A percentile compares a stretch with the other conserved stretches of the same genome.
Conservation (phyloP, 2,888 invertebrate species). For the Petrolisthes manimaculis region DNA sequence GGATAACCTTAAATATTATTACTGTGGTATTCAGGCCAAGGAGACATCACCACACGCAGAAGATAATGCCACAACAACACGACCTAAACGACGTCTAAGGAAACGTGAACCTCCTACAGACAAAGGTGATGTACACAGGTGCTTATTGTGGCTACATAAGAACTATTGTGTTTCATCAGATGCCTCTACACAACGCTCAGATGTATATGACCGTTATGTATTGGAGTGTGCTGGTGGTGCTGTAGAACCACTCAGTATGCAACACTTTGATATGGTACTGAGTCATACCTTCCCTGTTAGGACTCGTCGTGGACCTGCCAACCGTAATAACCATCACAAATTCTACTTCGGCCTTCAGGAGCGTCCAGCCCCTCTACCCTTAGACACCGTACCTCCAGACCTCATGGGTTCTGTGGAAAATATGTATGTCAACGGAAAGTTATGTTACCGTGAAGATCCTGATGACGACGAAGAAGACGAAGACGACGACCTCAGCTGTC, state of each 20-base stretch:
- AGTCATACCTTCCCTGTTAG: slow-evolving; percentile 52
- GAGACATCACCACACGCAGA: slow-evolving; percentile 57
- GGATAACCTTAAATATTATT: slow-evolving; percentile 65
- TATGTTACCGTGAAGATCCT: slow-evolving; percentile 52
- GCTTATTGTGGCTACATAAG: slow-evolving; percentile 60
- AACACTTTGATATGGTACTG: slow-evolving; percentile 59
- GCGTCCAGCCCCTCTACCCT: slow-evolving; percentile 51
- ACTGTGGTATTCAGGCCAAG: slow-evolving; percentile 65
- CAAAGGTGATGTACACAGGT: slow-evolving; percentile 58
- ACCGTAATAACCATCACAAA: slow-evolving; percentile 60
- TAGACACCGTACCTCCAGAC: slow-evolving; percentile 46
- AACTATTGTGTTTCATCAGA: slow-evolving; percentile 47
- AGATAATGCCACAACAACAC: slow-evolving; percentile 63
- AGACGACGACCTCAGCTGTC: slow-evolving; percentile 51
- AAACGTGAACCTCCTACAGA: slow-evolving; percentile 60
- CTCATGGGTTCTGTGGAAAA: slow-evolving; percentile 45
- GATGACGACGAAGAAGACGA: slow-evolving; percentile 63
- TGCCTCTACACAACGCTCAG: slow-evolving; percentile 41
- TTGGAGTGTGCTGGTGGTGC: slow-evolving; percentile 47
- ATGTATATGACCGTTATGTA: slow-evolving; percentile 60
- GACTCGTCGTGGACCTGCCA: slow-evolving; percentile 42
- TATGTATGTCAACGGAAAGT: slow-evolving; percentile 48
- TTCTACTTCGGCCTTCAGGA: slow-evolving; percentile 63
- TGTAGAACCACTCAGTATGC: slow-evolving; percentile 53
- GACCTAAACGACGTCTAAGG: slow-evolving; percentile 63